Conservation (phyloP, 2,113 vertebrate species). For the Menura novaehollandiae region DNA sequence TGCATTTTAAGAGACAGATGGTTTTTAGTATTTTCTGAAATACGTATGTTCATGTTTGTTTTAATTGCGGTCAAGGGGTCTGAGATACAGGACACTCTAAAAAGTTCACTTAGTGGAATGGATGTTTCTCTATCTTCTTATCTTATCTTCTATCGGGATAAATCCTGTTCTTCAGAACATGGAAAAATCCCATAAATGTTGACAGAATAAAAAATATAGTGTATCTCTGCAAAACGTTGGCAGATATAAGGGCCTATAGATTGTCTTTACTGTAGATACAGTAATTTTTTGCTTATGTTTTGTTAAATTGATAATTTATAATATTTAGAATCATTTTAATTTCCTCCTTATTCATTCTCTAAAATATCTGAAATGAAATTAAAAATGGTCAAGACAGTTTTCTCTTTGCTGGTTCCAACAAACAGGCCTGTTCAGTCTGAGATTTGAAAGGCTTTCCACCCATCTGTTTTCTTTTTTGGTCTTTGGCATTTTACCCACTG, state of each 20-base stretch:
- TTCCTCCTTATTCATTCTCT: neutral
- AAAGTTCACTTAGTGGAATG: neutral
- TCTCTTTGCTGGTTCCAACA: conserved; percentile 2
- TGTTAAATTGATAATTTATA: neutral
- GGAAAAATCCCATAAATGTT: neutral
- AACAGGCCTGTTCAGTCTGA: neutral
- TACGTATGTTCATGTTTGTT: neutral
- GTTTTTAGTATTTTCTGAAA: neutral
- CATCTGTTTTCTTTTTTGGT: conserved; percentile 41
- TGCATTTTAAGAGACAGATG: neutral
- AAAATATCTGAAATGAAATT: neutral
- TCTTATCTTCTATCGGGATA: too few relatives aligned
- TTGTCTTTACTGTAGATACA: neutral
- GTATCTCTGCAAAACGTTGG: neutral
- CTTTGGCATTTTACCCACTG: neutral
- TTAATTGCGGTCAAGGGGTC: neutral
- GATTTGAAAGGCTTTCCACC: neutral
- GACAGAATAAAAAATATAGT: neutral
- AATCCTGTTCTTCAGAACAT: neutral
- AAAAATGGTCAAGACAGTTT: neutral
- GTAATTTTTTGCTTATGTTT: neutral
- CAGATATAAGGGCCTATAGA: neutral
- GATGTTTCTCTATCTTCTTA: neutral
- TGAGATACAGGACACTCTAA: neutral
- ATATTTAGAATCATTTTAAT: neutral